Evolutionary conservation across 2,888 invertebrate species (phyloP).

Genomic region (Tortricodes alternella): DNA sequence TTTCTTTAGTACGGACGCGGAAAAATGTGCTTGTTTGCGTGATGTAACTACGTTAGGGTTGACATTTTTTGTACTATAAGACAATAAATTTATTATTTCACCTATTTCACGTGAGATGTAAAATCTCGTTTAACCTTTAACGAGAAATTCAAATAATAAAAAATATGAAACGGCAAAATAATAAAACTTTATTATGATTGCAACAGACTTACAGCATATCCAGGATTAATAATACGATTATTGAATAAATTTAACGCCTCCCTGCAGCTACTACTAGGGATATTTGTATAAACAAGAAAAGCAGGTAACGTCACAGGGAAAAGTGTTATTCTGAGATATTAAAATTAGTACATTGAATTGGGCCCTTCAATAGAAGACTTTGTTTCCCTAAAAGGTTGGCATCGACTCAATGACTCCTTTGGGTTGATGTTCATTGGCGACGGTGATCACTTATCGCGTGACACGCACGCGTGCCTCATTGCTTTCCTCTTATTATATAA

Average conservation of each 20-base stretch:
- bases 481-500: no score
- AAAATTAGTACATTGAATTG: no score
- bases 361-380: no score
- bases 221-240: background rate
- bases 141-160: background rate
- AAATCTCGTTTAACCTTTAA: background rate
- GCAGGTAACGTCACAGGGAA: conserved; percentile 19
- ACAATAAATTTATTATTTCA: no score
- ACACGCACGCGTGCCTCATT: no score
- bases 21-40: conserved; percentile 10
- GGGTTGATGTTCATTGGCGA: no score
- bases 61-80: background rate
- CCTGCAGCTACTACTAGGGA: conserved; percentile 15
- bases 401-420: no score
- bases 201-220: background rate
- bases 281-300: conserved; percentile 33
- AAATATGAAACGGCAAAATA: background rate
- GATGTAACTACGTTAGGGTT: conserved; percentile 11
- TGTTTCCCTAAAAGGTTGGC: no score
- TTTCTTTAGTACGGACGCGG: background rate
- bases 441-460: no score
- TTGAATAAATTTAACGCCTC: background rate
- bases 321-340: no score
- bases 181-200: conserved; percentile 4
- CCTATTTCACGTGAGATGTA: no score